Conservation (phyloP, 2,888 invertebrate species). For the Quadriops clusia region DNA sequence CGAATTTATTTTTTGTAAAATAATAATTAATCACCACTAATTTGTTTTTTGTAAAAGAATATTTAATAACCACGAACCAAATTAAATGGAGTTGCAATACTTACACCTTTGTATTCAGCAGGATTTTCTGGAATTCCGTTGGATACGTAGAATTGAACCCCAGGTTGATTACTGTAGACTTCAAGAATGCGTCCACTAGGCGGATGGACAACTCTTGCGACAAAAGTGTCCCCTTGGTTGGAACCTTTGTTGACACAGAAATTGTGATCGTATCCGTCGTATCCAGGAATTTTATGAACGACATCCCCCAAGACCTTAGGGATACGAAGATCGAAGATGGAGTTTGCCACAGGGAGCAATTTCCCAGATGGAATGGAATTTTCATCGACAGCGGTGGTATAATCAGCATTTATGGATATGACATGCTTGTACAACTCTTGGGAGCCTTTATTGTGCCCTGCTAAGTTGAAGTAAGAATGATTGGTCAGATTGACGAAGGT, state of each 20-base stretch:
- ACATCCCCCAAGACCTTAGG: constrained; percentile 53
- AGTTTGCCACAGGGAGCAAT: constrained; percentile 56
- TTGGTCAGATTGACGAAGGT: constrained; percentile 81
- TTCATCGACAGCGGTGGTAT: constrained; percentile 58
- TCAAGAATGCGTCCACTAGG: constrained; percentile 62
- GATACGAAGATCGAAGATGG: constrained; percentile 61
- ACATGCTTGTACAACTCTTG: constrained; percentile 55
- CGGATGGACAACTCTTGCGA: constrained; percentile 57
- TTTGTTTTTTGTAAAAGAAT: background rate
- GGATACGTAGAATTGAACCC: constrained; percentile 81
- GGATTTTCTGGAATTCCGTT: constrained; percentile 55
- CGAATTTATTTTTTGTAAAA: constrained; percentile 6
- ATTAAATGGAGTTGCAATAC: too few species aligned
- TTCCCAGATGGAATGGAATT: constrained; percentile 65
- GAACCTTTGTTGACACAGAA: constrained; percentile 59
- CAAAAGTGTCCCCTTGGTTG: constrained; percentile 45
- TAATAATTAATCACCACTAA: constrained; percentile 2
- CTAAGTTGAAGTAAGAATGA: constrained; percentile 85
- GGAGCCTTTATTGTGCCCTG: constrained; percentile 69
- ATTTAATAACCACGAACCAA: background rate
- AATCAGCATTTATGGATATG: constrained; percentile 63
- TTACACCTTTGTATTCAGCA: constrained; percentile 20
- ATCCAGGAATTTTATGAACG: constrained; percentile 50
- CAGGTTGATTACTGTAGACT: constrained; percentile 77
- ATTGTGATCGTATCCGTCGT: constrained; percentile 71